Base-by-base conservation (phyloP, 2,797 vertebrate genomes). In the Xenopus petersii region DNA sequence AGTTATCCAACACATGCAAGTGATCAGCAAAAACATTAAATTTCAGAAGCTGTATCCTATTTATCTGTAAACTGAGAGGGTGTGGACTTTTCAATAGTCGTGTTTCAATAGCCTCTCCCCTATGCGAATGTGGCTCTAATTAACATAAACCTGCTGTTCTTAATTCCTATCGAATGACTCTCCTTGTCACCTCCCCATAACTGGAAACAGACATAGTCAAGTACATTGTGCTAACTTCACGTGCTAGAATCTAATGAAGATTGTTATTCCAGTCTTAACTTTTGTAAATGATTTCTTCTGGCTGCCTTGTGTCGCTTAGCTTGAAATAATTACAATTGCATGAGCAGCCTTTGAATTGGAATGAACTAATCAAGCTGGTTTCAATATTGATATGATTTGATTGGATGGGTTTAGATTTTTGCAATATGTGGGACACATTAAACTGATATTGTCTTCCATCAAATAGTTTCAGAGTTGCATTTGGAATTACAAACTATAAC, bases 161-260 rank as follows among this genome's bases (percentile, higher is more conserved):
- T 68, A 49, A 30, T 64, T 64, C 51, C 21, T 64, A 30, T 49
- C 33, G n/a, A 46, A 69, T 69, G 60, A 42, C 61, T 47, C 21
- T 64, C 21, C 33, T 70, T 70, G 60, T 64, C 74, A 70, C 74
- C 33, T n/a, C 30, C 61, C 9, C 2, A 8, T 67, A 67, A 67
- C 26, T 12, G 12, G 13, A 67, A 30, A 64, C 48, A 75, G 64
- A 3, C 46, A 16, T 16, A 15, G n/a, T 49, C n/a, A 13, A 61
- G 33, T 58, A 75, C 73, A 68, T 68, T 75, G 49, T 64, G 70
- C 42, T 69, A 42, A 70, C 64, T 64, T 58, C 21, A 69, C 11
- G 30, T 64, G 60, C 49, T 51, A 55, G 60, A 58, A 42, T 55
- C 49, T 75, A 12, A 64, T 75, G 16, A 36, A 69, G 61, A 47